phyloP scores from a whole-genome alignment of 1,140 invertebrate genomes.

The Drosophila murphyi region DNA sequence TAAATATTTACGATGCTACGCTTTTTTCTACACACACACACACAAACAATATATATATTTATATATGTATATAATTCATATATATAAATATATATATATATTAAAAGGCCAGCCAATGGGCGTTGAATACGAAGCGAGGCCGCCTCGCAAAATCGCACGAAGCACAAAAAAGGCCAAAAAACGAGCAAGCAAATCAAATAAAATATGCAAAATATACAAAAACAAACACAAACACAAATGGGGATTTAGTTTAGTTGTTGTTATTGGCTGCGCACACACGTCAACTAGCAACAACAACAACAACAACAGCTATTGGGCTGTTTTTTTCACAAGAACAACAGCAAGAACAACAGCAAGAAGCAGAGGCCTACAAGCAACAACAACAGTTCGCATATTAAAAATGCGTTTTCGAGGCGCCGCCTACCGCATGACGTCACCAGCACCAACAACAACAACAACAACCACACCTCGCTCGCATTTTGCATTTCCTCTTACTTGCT shows the following conservation, averaged over 20 bases:
- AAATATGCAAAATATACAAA: constrained; percentile 80
- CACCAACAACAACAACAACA: constrained; percentile 29
- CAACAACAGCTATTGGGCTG: constrained; percentile 41
- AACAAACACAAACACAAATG: constrained; percentile 47
- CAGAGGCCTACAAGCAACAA: constrained; percentile 29
- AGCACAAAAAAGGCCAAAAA: constrained; percentile 69
- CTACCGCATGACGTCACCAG: constrained; percentile 70
- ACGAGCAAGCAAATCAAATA: constrained; percentile 72
- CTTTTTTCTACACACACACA: constrained; percentile 52
- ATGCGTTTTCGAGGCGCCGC: constrained; percentile 75
- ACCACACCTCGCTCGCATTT: constrained; percentile 56
- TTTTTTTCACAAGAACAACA: constrained; percentile 15
- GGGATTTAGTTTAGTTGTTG: constrained; percentile 74
- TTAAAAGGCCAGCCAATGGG: constrained; percentile 76
- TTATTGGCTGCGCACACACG: constrained; percentile 73
- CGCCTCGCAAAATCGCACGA: constrained; percentile 51
- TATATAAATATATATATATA: constrained; percentile 56
- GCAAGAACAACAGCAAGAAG: constrained; percentile 32
- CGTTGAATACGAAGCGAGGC: constrained; percentile 68
- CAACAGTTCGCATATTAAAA: constrained; percentile 68
- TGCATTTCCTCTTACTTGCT: constrained; percentile 53
- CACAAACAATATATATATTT: constrained; percentile 29
- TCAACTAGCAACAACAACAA: constrained; percentile 64
- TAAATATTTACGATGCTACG: constrained; percentile 57
- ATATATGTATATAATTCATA: constrained; percentile 41